Percentiles rank a stretch among this genome's conserved stretches.
Evolutionary conservation across 2,797 vertebrate species (phyloP).

Genomic region (Oreonectes daqikongensis): DNA sequence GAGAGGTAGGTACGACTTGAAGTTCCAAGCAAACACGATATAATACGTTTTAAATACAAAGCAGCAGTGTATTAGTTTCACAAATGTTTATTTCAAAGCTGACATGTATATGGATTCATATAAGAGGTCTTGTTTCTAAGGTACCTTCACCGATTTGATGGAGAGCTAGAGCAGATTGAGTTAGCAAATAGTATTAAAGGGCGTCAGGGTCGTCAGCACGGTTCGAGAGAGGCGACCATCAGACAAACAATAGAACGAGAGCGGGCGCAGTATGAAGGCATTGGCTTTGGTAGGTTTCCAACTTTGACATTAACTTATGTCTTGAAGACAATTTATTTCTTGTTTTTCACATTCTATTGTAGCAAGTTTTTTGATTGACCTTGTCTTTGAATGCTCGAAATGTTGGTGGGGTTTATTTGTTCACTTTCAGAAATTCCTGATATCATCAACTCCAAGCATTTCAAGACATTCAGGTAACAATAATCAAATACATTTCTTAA

Average conservation of each 20-base stretch:
- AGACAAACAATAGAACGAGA: conserved; percentile 90
- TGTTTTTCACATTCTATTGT: no score
- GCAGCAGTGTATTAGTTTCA: background rate
- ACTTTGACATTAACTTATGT: background rate
- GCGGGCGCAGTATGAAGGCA: conserved; percentile 79
- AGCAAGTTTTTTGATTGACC: background rate
- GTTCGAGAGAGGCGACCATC: conserved; percentile 85
- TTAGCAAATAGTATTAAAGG: conserved; percentile 90
- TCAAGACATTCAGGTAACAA: conserved; percentile 89
- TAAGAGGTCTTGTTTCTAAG: conserved; percentile 66
- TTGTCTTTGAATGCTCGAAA: background rate
- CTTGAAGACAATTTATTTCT: background rate
- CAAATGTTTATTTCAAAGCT: background rate
- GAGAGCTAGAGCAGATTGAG: conserved; percentile 93
- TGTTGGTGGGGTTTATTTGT: background rate
- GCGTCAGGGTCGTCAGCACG: conserved; percentile 88
- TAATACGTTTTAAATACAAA: no score
- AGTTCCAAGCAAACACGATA: background rate
- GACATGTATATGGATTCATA: background rate
- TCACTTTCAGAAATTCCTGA: conserved; percentile 89
- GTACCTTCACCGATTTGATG: conserved; percentile 87
- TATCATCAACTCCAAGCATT: conserved; percentile 85
- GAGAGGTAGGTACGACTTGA: conserved; percentile 86
- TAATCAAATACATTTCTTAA: background rate
- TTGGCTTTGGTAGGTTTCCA: conserved; percentile 82